These are phyloP conservation scores for Doryteuthis pealeii DNA, from an alignment of 1,140 invertebrate species.

Conservation along the genomic window DNA sequence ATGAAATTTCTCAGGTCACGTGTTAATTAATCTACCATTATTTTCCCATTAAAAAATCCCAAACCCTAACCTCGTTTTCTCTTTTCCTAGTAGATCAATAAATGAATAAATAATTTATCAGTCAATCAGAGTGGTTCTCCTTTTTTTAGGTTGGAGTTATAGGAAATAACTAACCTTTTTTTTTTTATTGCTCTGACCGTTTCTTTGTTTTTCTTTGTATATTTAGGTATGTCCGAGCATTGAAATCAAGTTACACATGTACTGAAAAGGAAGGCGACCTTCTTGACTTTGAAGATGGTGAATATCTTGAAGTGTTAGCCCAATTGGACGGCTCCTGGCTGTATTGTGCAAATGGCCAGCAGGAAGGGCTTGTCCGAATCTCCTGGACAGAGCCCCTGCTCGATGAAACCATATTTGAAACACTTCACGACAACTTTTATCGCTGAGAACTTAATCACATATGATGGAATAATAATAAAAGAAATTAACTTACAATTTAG, in stretches of 20 bases:
- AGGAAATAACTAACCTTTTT: too few species aligned
- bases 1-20: too few species aligned
- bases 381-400: slow-evolving; percentile 26
- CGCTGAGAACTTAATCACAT: slow-evolving; percentile 12
- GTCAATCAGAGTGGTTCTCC: too few species aligned
- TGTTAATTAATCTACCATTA: too few species aligned
- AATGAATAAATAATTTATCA: too few species aligned
- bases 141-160: too few species aligned
- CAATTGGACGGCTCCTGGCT: slow-evolving; percentile 38
- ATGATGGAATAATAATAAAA: neutral
- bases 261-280: neutral
- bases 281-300: slow-evolving; percentile 19
- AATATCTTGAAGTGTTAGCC: slow-evolving; percentile 40
- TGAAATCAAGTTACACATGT: neutral
- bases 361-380: slow-evolving; percentile 33
- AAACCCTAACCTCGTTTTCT: too few species aligned
- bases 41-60: too few species aligned
- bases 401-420: slow-evolving; percentile 30
- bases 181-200: too few species aligned
- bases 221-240: neutral
- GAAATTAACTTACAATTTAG: neutral
- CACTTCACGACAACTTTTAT: slow-evolving; percentile 32
- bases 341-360: slow-evolving; percentile 35
- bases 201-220: neutral
- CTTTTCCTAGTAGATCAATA: too few species aligned